Percentiles rank a stretch among this genome's conserved stretches.
Conservation (phyloP, 2,888 invertebrate species). For the Polyommatus iphigenia region DNA sequence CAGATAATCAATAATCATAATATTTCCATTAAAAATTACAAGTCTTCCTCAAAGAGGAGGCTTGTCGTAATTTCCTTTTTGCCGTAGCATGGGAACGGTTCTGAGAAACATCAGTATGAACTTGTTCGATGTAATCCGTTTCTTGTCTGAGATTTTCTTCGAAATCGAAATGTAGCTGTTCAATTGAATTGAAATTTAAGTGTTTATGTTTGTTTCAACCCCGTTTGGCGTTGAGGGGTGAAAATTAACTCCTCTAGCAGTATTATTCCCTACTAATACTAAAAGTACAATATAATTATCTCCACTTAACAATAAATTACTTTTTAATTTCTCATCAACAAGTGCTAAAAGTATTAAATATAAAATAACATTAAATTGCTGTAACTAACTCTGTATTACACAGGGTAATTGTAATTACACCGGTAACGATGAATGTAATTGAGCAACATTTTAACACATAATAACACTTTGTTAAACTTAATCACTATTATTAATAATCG, state of each 20-base stretch:
- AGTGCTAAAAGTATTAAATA: neutral
- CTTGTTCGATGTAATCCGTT: constrained; percentile 61
- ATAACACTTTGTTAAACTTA: constrained; percentile 9
- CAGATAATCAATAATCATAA: neutral
- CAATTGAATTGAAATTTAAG: constrained; percentile 64
- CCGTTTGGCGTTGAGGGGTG: neutral
- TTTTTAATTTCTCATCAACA: neutral
- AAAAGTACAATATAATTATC: no score
- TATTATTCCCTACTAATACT: neutral
- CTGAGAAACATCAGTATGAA: constrained; percentile 52
- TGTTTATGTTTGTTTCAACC: constrained; percentile 51
- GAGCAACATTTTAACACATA: neutral
- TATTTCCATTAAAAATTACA: constrained; percentile 7
- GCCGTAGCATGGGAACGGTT: constrained; percentile 34
- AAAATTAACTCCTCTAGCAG: neutral
- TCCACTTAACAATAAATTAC: neutral
- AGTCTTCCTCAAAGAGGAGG: neutral
- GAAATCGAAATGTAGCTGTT: constrained; percentile 69
- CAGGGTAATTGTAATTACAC: constrained; percentile 20
- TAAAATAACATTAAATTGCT: neutral
- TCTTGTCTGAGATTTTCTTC: constrained; percentile 65
- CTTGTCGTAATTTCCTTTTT: neutral
- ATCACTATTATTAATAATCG: constrained; percentile 7
- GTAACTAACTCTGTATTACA: neutral
- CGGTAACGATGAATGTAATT: constrained; percentile 15